Evolutionary conservation across 2,888 invertebrate genomes (phyloP).

Genomic region (Asteroscopus sphinx): DNA sequence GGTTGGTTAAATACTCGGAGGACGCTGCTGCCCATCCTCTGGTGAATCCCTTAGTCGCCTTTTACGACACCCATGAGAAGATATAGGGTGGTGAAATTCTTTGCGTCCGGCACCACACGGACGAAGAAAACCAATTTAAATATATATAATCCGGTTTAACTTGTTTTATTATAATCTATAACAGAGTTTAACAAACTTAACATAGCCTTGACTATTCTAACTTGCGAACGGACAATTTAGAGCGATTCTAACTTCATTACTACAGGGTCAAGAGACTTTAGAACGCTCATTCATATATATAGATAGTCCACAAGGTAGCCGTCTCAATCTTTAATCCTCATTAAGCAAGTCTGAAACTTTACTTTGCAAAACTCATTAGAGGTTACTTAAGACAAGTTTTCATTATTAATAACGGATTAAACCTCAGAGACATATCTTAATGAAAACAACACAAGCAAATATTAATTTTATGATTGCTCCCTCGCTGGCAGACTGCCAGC

Average conservation of each 20-base stretch:
- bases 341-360: neutral
- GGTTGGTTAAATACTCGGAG: too few relatives aligned
- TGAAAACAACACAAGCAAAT: constrained; percentile 50
- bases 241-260: constrained; percentile 12
- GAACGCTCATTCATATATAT: constrained; percentile 1
- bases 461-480: constrained; percentile 55
- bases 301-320: constrained; percentile 1
- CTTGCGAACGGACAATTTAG: constrained; percentile 15
- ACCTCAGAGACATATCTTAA: constrained; percentile 16
- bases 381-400: too few relatives aligned
- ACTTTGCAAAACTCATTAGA: constrained; percentile 7
- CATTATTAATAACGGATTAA: constrained; percentile 2
- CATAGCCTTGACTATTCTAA: neutral
- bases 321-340: constrained; percentile 2
- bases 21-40: too few relatives aligned
- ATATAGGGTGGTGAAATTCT: too few relatives aligned
- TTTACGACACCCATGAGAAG: too few relatives aligned
- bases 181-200: constrained; percentile 2
- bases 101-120: too few relatives aligned
- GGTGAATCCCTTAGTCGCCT: too few relatives aligned
- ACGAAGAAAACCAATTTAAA: too few relatives aligned
- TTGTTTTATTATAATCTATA: too few relatives aligned
- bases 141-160: too few relatives aligned
- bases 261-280: neutral
- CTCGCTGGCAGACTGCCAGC: constrained; percentile 51